A percentile compares a stretch with the other conserved stretches of the same genome.
These are phyloP conservation scores for Pangasius krempfi DNA, from an alignment of 2,797 vertebrate genomes.

Conservation along the genomic window DNA sequence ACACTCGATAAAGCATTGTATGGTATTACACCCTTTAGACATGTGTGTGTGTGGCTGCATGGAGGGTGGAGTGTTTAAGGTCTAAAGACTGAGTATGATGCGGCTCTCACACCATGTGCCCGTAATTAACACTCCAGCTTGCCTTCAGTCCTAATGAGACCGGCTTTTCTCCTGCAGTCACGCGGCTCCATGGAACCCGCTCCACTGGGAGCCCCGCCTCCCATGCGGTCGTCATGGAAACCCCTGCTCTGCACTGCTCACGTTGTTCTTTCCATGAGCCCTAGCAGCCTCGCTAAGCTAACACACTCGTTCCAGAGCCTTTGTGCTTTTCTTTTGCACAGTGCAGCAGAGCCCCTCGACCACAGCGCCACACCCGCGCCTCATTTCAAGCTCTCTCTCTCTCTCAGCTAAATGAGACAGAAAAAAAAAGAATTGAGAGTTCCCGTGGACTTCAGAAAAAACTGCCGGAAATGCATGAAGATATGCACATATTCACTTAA, in stretches of 20 bases:
- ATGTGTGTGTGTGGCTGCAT: not conserved
- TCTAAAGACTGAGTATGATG: constrained; percentile 10
- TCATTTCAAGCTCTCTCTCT: not conserved
- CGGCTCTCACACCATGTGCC: constrained; percentile 57
- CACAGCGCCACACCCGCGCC: not conserved
- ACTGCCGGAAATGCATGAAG: not conserved
- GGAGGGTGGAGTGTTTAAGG: constrained; percentile 10
- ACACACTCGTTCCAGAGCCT: constrained; percentile 28
- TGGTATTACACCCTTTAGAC: constrained; percentile 1
- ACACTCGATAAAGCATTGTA: constrained; percentile 22
- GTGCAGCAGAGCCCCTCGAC: not conserved
- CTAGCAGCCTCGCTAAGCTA: constrained; percentile 41
- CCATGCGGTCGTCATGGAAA: constrained; percentile 69
- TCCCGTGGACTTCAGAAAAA: not conserved
- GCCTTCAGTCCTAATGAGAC: constrained; percentile 63
- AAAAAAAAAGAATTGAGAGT: not conserved
- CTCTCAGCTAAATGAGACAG: not conserved
- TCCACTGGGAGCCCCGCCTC: constrained; percentile 63
- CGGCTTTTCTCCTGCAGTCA: constrained; percentile 59
- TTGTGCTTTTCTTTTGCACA: constrained; percentile 16
- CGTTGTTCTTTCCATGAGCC: constrained; percentile 52
- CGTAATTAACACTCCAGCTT: constrained; percentile 70
- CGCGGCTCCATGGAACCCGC: constrained; percentile 54
- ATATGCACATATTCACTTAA: not conserved
- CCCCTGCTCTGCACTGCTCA: constrained; percentile 49